These are phyloP conservation scores for Corvus hawaiiensis DNA, from an alignment of 2,113 vertebrate species.

Conservation along the genomic window DNA sequence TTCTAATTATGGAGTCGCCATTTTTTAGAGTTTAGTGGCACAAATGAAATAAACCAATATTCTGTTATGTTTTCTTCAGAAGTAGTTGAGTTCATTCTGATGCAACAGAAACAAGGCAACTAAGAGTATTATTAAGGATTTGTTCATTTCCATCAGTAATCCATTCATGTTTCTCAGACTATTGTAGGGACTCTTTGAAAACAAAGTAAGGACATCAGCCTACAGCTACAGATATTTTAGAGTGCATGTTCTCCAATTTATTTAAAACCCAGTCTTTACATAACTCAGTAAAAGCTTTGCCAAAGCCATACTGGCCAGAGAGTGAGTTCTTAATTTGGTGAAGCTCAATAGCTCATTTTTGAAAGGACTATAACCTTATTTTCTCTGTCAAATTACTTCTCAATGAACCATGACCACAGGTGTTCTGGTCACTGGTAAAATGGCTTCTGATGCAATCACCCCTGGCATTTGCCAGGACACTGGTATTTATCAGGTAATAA, in stretches of 20 bases:
- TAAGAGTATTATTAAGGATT: not conserved
- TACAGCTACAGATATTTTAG: not conserved
- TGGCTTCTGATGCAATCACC: not conserved
- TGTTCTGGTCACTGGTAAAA: slow-evolving; percentile 28
- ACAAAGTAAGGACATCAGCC: not conserved
- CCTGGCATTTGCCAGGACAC: not conserved
- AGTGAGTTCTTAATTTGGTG: not conserved
- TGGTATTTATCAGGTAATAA: not conserved
- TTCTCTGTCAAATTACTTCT: slow-evolving; percentile 49
- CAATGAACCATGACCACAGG: slow-evolving; percentile 2
- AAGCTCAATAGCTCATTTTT: slow-evolving; percentile 3
- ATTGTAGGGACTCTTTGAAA: not conserved
- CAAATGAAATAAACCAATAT: not conserved
- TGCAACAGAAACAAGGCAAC: not conserved
- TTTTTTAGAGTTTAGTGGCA: not conserved
- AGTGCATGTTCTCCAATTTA: not conserved
- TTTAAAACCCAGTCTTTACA: slow-evolving; percentile 1
- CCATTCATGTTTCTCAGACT: not conserved
- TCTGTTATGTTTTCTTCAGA: not conserved
- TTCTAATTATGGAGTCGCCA: not conserved
- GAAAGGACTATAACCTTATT: slow-evolving; percentile 44
- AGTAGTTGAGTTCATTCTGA: not conserved
- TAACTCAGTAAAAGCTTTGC: slow-evolving; percentile 5
- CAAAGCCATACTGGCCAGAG: not conserved
- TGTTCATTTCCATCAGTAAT: not conserved